phyloP scores from a whole-genome alignment of 2,888 invertebrate genomes.

The Pristionchus arcanus region DNA sequence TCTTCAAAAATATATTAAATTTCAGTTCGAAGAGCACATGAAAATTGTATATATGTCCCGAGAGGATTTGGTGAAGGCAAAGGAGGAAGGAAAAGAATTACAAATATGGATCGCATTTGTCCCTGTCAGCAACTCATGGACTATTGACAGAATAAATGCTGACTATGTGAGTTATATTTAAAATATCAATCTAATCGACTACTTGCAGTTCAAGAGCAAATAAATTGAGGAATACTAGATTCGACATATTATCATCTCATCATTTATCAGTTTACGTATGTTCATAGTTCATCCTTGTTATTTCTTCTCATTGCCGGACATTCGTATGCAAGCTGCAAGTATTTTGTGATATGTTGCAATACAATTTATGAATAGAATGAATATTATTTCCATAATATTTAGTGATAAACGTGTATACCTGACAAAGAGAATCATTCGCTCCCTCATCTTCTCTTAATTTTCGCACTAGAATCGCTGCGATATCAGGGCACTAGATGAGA shows the following conservation, averaged over 20 bases:
- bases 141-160: background rate
- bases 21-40: conserved; percentile 21
- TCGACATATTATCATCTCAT: background rate
- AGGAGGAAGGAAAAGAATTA: background rate
- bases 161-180: background rate
- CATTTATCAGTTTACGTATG: background rate
- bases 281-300: conserved; percentile 35
- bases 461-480: background rate
- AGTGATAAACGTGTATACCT: conserved; percentile 29
- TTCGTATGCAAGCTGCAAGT: conserved; percentile 35
- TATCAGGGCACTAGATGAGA: background rate
- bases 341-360: background rate
- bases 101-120: background rate
- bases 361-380: background rate
- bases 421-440: conserved; percentile 22
- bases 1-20: background rate
- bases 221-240: background rate
- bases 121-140: background rate
- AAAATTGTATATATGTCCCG: background rate
- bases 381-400: background rate
- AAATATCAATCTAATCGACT: background rate
- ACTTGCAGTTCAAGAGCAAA: background rate
- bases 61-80: background rate
- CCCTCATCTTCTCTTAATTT: background rate
- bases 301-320: conserved; percentile 31